A percentile compares a stretch with the other conserved stretches of the same genome.
These are phyloP conservation scores for Teleogryllus oceanicus DNA, from an alignment of 2,888 invertebrate species.

Conservation along the genomic window DNA sequence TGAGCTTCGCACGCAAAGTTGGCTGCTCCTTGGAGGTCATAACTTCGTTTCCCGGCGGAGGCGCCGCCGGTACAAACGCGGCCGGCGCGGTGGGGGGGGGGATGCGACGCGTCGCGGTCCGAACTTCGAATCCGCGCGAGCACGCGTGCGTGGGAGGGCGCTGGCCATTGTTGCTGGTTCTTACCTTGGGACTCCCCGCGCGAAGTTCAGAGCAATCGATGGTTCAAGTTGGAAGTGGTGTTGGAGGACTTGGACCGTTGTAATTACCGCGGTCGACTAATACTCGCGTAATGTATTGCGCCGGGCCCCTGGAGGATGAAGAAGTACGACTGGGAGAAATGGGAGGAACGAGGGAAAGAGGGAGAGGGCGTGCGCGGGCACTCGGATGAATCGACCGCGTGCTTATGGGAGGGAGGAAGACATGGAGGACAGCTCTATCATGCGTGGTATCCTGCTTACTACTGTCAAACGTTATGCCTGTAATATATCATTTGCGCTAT, in stretches of 20 bases:
- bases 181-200: neutral
- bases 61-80: neutral
- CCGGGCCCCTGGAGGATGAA: neutral
- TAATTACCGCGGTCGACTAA: neutral
- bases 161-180: neutral
- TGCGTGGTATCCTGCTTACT: no score
- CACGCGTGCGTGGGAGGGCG: neutral
- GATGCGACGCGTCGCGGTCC: neutral
- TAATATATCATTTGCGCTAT: no score
- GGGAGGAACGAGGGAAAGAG: no score
- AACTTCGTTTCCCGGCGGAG: neutral
- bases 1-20: neutral
- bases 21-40: constrained; percentile 7
- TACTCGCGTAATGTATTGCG: neutral
- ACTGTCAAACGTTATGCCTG: no score
- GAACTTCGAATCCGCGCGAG: constrained; percentile 1
- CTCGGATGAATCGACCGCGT: no score
- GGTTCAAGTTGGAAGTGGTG: neutral
- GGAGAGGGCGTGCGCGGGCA: no score
- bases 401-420: no score
- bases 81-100: neutral
- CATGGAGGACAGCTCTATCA: no score
- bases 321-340: neutral
- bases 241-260: neutral
- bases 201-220: neutral